A percentile compares a stretch with the other conserved stretches of the same genome.
Conservation (phyloP, 2,888 invertebrate genomes). For the Abscondita cerata region DNA sequence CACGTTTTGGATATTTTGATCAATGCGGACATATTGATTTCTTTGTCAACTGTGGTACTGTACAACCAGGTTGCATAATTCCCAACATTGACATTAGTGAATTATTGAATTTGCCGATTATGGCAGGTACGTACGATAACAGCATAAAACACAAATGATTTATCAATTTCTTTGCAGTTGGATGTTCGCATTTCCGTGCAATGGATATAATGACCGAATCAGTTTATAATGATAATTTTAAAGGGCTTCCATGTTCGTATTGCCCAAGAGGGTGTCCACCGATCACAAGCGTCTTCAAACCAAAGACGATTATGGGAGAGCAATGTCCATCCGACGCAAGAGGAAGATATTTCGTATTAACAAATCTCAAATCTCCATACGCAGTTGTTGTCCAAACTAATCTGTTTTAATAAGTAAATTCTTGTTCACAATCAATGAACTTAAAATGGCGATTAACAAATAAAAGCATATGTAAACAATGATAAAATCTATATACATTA, state of each 20-base stretch:
- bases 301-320: slow-evolving; percentile 8
- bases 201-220: slow-evolving; percentile 16
- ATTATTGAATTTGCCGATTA: not conserved
- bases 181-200: slow-evolving; percentile 11
- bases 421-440: no score
- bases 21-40: slow-evolving; percentile 5
- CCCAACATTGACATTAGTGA: not conserved
- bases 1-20: not conserved
- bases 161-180: slow-evolving; percentile 10
- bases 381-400: no score
- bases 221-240: not conserved
- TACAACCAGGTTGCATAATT: not conserved
- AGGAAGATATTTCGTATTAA: not conserved
- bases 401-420: no score
- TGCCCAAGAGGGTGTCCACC: slow-evolving; percentile 6
- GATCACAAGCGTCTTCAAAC: not conserved
- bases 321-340: not conserved
- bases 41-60: slow-evolving; percentile 4
- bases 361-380: not conserved
- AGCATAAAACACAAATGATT: not conserved
- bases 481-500: no score
- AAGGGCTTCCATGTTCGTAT: slow-evolving; percentile 1
- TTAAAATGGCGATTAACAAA: no score
- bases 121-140: not conserved
- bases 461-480: no score